Conservation (phyloP, 2,113 vertebrate genomes). For the Dipodomys spectabilis region DNA sequence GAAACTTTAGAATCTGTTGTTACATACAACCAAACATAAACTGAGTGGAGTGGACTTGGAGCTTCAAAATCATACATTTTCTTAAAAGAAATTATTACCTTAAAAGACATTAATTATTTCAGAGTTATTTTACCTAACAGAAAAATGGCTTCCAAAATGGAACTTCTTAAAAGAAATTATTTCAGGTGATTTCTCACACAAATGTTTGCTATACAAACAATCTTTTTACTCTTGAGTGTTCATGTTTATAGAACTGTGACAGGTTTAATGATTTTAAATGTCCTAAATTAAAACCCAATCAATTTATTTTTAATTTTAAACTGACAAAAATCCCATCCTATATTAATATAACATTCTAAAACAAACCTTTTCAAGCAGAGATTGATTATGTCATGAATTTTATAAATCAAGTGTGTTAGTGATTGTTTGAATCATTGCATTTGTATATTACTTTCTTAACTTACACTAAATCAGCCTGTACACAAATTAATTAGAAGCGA, state of each 20-base stretch:
- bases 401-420: neutral
- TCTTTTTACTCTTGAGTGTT: neutral
- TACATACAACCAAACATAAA: neutral
- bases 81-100: neutral
- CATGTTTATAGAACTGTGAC: neutral
- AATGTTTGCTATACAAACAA: neutral
- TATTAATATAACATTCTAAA: neutral
- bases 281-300: neutral
- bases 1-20: neutral
- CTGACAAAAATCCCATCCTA: neutral
- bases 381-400: neutral
- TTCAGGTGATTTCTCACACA: neutral
- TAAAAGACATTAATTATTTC: neutral
- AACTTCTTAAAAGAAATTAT: neutral
- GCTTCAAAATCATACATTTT: neutral
- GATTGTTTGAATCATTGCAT: neutral
- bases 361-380: neutral
- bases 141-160: no score
- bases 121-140: no score
- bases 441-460: neutral
- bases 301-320: neutral
- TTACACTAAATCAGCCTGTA: no score
- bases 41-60: neutral
- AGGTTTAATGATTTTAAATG: neutral
- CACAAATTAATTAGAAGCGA: no score